phyloP scores from a whole-genome alignment of 2,888 invertebrate genomes.

The Glaucopsyche alexis region DNA sequence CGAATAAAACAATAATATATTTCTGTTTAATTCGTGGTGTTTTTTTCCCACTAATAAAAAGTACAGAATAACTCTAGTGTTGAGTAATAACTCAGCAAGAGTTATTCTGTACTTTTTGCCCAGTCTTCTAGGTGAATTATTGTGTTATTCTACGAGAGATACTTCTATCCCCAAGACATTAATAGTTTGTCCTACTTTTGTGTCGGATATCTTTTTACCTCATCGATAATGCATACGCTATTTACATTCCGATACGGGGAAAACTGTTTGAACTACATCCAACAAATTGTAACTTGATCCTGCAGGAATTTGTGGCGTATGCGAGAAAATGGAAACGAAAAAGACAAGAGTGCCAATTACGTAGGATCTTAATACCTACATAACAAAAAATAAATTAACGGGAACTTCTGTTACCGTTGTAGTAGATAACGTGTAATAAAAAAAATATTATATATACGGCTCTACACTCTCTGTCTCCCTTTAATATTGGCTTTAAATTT shows the following conservation, averaged over 20 bases:
- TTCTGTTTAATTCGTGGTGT: not conserved
- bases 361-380: not conserved
- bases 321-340: not conserved
- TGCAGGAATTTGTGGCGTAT: slow-evolving; percentile 15
- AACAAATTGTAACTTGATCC: slow-evolving; percentile 24
- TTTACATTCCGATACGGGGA: slow-evolving; percentile 20
- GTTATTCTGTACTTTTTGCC: not conserved
- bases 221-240: slow-evolving; percentile 28
- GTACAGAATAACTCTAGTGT: too few species aligned
- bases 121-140: slow-evolving; percentile 11
- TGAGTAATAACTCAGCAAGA: not conserved
- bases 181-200: slow-evolving; percentile 28
- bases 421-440: not conserved
- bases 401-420: too few species aligned
- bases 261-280: slow-evolving; percentile 22
- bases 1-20: not conserved
- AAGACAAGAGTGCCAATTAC: not conserved
- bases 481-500: slow-evolving; percentile 1
- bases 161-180: slow-evolving; percentile 19
- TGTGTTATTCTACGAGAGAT: slow-evolving; percentile 18
- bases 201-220: slow-evolving; percentile 20
- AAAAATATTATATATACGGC: not conserved
- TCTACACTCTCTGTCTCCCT: not conserved
- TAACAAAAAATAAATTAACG: too few species aligned
- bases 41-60: too few species aligned